Base-by-base conservation (phyloP, 2,797 vertebrate species). In the Enteromius afrohamiltoni region DNA sequence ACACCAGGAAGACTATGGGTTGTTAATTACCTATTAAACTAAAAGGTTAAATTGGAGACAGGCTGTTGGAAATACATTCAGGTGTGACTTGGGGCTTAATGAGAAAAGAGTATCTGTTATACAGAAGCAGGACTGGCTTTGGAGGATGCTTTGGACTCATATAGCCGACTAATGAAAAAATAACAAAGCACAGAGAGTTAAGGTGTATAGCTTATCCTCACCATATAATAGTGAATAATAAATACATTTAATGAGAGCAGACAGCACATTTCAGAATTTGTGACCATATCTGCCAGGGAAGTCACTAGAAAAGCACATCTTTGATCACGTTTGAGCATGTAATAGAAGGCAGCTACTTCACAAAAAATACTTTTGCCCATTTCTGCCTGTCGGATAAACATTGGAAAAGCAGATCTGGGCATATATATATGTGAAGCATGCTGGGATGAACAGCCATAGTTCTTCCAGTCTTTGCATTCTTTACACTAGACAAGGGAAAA, bases 41-140 rank as follows among this genome's bases (percentile, higher is more conserved):
- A 37, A 78, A 83, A 83, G 82, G 82, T 83, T 78, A 79, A 62
- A 31, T 14, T 62, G 53, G 23, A 83, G 37, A 77, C 37, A 60
- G 51, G 64, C 65, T 62, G 40, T 37, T 78, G 40, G 49, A 9
- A 77, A 68, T 26, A 51, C 26, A 62, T 69, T 62, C 51, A 78
- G 40, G 67, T 31, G 6, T 69, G 74, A 37, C 8, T 23, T 10
- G 9, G 21, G 3, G 42, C 70, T 82, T 47, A 58, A 45, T 70
- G 70, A 70, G 16, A 80, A 34, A 75, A 31, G 19, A 3, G 13
- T 42, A 26, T 70, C 34, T 16, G 64, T 53, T 68, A n/a, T 40
- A 55, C 21, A 11, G 23, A 80, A 60, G 14, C 77, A 67, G 77
- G 17, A 47, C 14, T 51, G n/a, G 11, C 21, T 51, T 51, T 67